phyloP scores from a whole-genome alignment of 2,797 vertebrate genomes.

The Amniataba percoides region DNA sequence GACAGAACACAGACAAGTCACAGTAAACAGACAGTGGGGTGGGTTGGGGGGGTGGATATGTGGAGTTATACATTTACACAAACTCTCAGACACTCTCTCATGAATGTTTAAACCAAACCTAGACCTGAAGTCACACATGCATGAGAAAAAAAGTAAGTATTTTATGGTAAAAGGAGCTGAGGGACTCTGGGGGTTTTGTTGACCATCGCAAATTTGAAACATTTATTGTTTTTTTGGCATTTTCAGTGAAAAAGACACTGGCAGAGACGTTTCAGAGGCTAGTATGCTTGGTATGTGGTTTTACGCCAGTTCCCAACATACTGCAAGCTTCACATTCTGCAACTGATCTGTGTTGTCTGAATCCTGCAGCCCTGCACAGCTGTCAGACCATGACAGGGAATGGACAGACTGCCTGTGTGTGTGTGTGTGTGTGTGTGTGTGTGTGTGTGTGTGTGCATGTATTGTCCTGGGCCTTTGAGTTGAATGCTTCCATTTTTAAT shows the following conservation, averaged over 20 bases:
- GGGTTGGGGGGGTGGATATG: not conserved
- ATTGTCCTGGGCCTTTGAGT: conserved; percentile 48
- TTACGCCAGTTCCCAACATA: conserved; percentile 81
- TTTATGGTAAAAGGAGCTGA: conserved; percentile 1
- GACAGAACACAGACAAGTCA: conserved; percentile 53
- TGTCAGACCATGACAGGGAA: conserved; percentile 77
- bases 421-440: conserved; percentile 58
- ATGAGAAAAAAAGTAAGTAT: conserved; percentile 1
- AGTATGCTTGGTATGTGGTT: conserved; percentile 83
- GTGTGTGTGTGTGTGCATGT: not conserved
- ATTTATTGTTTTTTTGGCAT: conserved; percentile 61
- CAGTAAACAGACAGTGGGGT: conserved; percentile 55
- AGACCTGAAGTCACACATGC: conserved; percentile 37
- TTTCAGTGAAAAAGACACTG: conserved; percentile 57
- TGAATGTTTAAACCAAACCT: conserved; percentile 51
- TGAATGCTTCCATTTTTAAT: conserved; percentile 69
- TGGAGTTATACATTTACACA: conserved; percentile 30
- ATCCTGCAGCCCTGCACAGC: conserved; percentile 83
- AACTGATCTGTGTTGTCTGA: conserved; percentile 85
- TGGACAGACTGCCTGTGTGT: conserved; percentile 54
- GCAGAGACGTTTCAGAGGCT: conserved; percentile 69
- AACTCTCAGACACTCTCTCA: conserved; percentile 38
- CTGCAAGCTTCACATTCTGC: conserved; percentile 84
- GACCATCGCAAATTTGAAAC: conserved; percentile 43
- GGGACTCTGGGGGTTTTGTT: conserved; percentile 6